Base-by-base conservation (phyloP, 2,797 vertebrate species). In the Poliocrania exsul region DNA sequence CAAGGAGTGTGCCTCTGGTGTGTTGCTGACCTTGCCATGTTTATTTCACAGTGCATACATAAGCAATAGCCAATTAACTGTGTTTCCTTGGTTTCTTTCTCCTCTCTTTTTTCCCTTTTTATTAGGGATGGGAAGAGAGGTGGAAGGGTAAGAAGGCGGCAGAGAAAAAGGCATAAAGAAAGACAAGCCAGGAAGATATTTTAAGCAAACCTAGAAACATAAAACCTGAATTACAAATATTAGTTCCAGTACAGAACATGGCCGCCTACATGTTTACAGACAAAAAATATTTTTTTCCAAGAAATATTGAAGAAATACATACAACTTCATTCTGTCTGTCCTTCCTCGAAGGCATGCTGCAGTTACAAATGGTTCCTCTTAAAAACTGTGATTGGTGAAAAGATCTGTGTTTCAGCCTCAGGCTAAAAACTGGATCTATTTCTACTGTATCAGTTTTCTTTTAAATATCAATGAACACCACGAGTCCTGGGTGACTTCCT, bases 391-490 rank as follows among this genome's bases (percentile, higher is more conserved):
- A 95, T 72, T 90, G 58, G 86, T 81, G 62, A 73, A 85, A 87
- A 92, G 56, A 88, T 62, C 28, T 4, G n/a, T 82, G 74, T 88
- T 95, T 58, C 75, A 84, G 85, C 87, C 73, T 79, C 29, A 72
- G 77, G 82, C 82, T 88, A 78, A 84, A 88, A 94, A 24, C 23
- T 4, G 29, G 74, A 88, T 88, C 60, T 86, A 54, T 70, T 92
- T 80, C 86, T 81, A 73, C 42, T 78, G 8, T 64, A 93, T 83
- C 77, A 14, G 72, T 60, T 93, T 94, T 47, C 58, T 83, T 88
- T 79, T 60, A 91, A 88, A 80, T 70, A 95, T 64, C 95, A 95
- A 91, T 65, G 91, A 94, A 57, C 31, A 79, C 21, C 70, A 26
- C 1, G 46, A 84, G 37, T 83, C 77, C 89, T 82, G 33, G 29